Base-by-base conservation (phyloP, 2,888 invertebrate genomes). In the Oligia strigilis region DNA sequence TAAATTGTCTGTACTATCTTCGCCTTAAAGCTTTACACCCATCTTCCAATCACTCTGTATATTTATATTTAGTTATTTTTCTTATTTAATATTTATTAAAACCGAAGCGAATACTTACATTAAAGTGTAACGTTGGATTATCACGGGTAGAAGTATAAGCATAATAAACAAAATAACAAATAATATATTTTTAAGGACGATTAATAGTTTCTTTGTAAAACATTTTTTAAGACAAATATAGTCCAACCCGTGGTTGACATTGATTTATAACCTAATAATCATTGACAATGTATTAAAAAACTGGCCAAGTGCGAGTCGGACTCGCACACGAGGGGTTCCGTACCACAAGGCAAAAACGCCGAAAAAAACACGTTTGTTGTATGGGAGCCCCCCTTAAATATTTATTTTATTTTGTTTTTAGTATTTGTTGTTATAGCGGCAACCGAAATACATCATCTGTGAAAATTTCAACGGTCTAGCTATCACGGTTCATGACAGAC, bases 71-170 rank as follows among this genome's bases (percentile, higher is more conserved):
- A 55, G 9, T 1, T 66, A 62, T 67, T 49, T 43, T 19, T 70
- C 69, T 62, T 75, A 80, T 79, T 72, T 72, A 84, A 84, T 82
- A n/a, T 36, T 36, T 71, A 65, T 73, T 75, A 72, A 70, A 73
- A 77, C 81, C 78, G 74, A 83, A 75, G 49, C 85, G 40, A 86
- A 87, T 86, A 43, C 49, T 58, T 64, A 71, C 65, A 78, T 78
- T 87, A 83, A 81, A 49, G 74, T 81, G 83, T 78, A 86, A 79
- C 78, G 52, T 62, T 75, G 40, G 75, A 80, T 87, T 86, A 73
- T 71, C 81, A 87, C 85, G 78, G 78, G 5, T 86, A 58, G 72
- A 72, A 80, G 46, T 66, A 76, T 76, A 23, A 43, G 2, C 40
- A 70, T 67, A 58, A 81, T 88, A 80, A 78, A 79, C 78, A 76